A percentile compares a stretch with the other conserved stretches of the same genome.
These are phyloP conservation scores for Epinephelus fuscoguttatus DNA, from an alignment of 2,113 vertebrate species.

Conservation along the genomic window DNA sequence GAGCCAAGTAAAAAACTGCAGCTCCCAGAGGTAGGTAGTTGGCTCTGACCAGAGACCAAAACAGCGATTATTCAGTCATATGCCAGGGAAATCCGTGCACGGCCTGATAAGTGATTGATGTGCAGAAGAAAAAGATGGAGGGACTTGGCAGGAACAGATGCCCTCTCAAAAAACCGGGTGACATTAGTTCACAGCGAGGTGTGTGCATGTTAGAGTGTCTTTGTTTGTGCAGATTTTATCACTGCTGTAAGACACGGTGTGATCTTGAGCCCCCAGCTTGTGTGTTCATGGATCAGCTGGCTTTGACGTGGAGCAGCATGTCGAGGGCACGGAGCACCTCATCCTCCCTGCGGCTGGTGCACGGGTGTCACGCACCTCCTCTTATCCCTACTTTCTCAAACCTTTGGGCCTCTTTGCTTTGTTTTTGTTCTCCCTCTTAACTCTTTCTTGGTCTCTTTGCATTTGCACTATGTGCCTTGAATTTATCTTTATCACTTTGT, in stretches of 20 bases:
- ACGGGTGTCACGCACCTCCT: neutral
- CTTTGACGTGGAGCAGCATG: conserved; percentile 22
- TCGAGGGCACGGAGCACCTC: conserved; percentile 12
- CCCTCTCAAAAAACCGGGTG: neutral
- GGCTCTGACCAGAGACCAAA: conserved; percentile 33
- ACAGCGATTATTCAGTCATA: conserved; percentile 33
- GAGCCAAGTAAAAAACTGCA: conserved; percentile 49
- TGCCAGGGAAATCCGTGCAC: conserved; percentile 7
- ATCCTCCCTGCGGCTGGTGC: conserved; percentile 3
- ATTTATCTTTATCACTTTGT: neutral
- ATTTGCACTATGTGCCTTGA: neutral
- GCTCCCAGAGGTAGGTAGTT: conserved; percentile 26
- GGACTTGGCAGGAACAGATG: neutral
- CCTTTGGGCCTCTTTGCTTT: neutral
- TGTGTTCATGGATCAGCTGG: conserved; percentile 44
- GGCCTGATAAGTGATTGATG: conserved; percentile 39
- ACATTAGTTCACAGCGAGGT: neutral
- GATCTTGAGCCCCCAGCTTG: conserved; percentile 18
- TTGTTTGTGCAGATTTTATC: neutral
- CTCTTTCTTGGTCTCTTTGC: neutral
- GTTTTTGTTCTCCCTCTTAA: neutral
- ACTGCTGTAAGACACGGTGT: neutral
- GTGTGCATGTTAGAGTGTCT: conserved; percentile 1
- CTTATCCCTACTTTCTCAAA: neutral
- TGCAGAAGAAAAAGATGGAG: conserved; percentile 22